phyloP scores from a whole-genome alignment of 2,113 vertebrate genomes.

The Camelus bactrianus region DNA sequence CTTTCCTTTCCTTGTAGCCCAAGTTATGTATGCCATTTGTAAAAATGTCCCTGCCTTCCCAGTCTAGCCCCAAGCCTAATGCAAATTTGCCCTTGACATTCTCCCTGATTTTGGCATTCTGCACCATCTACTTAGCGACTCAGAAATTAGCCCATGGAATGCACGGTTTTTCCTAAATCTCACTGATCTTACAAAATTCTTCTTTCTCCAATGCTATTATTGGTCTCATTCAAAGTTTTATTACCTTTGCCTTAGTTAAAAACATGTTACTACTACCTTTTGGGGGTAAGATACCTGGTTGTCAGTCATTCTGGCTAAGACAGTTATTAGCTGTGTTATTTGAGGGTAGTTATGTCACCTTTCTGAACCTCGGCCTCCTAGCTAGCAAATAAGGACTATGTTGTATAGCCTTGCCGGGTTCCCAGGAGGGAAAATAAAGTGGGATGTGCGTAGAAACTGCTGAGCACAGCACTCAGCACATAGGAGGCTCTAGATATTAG shows the following conservation, averaged over 20 bases:
- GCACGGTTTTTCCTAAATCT: slow-evolving; percentile 41
- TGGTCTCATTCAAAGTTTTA: slow-evolving; percentile 9
- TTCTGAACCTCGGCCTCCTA: slow-evolving; percentile 13
- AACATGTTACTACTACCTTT: background rate
- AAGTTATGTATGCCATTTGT: background rate
- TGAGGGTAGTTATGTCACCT: slow-evolving; percentile 7
- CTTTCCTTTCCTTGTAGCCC: background rate
- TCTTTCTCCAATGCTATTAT: background rate
- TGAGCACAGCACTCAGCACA: background rate
- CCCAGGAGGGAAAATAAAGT: background rate
- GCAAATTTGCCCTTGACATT: slow-evolving; percentile 12
- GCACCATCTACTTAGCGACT: background rate
- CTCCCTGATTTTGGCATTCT: background rate
- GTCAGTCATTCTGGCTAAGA: slow-evolving; percentile 19
- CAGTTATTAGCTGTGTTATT: slow-evolving; percentile 33
- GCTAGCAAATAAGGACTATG: slow-evolving; percentile 41
- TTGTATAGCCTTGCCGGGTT: background rate
- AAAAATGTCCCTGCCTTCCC: slow-evolving; percentile 18
- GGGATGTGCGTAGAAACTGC: background rate
- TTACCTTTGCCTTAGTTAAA: background rate
- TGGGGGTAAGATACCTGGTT: background rate
- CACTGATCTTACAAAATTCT: slow-evolving; percentile 5
- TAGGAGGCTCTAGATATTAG: background rate
- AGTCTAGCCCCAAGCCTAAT: slow-evolving; percentile 24
- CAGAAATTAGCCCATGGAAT: slow-evolving; percentile 28